Evolutionary conservation across 2,888 invertebrate species (phyloP).

Genomic region (Ectemnius cavifrons): DNA sequence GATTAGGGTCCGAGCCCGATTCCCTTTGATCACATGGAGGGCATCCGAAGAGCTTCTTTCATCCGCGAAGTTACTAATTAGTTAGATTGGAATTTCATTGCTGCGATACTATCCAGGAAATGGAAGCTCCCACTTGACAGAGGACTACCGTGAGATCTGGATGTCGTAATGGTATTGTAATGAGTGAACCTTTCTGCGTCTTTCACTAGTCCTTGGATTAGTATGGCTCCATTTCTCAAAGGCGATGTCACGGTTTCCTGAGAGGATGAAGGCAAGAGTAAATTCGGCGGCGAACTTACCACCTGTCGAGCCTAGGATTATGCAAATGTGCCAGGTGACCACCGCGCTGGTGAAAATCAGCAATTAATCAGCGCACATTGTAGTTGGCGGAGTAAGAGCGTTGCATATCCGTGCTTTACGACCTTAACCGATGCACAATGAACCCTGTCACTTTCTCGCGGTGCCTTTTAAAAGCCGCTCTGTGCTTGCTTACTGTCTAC

Average conservation of each 20-base stretch:
- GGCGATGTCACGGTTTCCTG: no score
- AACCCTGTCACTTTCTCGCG: constrained; percentile 44
- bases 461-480: constrained; percentile 8
- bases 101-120: no score
- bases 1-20: not conserved
- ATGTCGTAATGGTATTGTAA: no score
- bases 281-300: constrained; percentile 39
- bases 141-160: no score
- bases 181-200: no score
- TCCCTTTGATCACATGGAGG: no score
- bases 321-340: constrained; percentile 20
- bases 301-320: constrained; percentile 41
- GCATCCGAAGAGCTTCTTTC: no score
- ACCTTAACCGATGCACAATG: constrained; percentile 32
- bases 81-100: no score
- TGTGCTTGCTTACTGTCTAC: not conserved
- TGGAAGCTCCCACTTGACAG: no score
- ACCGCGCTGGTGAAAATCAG: not conserved
- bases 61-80: no score
- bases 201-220: no score
- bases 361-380: constrained; percentile 7
- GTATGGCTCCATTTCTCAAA: no score
- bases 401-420: not conserved
- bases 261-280: not conserved
- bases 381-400: not conserved